A percentile compares a stretch with the other conserved stretches of the same genome.
Evolutionary conservation across 1,140 invertebrate species (phyloP).

Genomic region (Yoshiicerus persimilis): DNA sequence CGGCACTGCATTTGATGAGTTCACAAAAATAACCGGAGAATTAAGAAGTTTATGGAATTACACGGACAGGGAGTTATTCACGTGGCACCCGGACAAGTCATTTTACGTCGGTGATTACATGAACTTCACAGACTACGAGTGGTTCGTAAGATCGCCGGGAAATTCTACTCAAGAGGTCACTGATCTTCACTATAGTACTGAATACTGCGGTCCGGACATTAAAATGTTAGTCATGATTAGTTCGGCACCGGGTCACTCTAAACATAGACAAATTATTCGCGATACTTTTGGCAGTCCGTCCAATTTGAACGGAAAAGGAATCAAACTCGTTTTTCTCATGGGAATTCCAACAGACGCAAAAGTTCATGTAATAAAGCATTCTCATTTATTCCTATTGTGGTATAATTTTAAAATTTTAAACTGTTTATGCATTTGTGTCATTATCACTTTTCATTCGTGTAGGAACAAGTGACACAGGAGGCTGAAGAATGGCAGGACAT

Average conservation of each 20-base stretch:
- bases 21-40: background rate
- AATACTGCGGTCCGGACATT: background rate
- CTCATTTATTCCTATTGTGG: background rate
- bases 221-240: slow-evolving; percentile 31
- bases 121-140: background rate
- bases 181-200: background rate
- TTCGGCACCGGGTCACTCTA: background rate
- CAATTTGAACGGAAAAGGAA: background rate
- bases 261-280: background rate
- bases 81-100: slow-evolving; percentile 17
- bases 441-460: background rate
- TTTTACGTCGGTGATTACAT: slow-evolving; percentile 22
- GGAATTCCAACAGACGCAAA: background rate
- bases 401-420: background rate
- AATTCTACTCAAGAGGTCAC: background rate
- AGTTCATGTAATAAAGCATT: background rate
- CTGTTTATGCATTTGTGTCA: too few species aligned
- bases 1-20: background rate
- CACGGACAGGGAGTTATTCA: background rate
- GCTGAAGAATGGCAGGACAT: background rate
- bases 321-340: slow-evolving; percentile 10
- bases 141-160: background rate
- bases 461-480: background rate
- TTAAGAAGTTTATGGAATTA: background rate
- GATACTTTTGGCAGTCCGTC: background rate